Evolutionary conservation across 2,113 vertebrate genomes (phyloP).

Genomic region (Poeciliopsis retropinna): DNA sequence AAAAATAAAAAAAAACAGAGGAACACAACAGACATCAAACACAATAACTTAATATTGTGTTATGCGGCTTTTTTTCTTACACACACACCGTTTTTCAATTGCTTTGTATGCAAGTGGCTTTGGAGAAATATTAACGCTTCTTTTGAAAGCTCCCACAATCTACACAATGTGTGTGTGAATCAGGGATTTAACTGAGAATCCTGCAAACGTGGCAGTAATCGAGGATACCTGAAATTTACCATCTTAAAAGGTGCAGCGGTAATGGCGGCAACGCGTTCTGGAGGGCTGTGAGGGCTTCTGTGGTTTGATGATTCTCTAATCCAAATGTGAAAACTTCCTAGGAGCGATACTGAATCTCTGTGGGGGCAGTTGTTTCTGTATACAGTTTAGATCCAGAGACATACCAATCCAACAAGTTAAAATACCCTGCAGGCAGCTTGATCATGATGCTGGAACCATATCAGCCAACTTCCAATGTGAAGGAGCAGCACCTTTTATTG

Average conservation of each 20-base stretch:
- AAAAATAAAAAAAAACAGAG: no score
- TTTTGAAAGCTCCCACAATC: neutral
- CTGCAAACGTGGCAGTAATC: slow-evolving; percentile 12
- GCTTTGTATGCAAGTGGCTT: neutral
- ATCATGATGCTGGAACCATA: neutral
- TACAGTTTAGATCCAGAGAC: no score
- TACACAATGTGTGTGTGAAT: neutral
- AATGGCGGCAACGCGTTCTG: neutral
- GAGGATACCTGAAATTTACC: slow-evolving; percentile 34
- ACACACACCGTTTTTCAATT: neutral
- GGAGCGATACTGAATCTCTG: no score
- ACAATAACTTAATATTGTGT: neutral
- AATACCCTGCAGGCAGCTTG: no score
- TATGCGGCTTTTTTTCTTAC: neutral
- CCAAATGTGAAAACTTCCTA: no score
- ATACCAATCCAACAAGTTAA: no score
- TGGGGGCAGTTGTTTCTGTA: no score
- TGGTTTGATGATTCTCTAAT: neutral
- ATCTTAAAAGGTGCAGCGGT: slow-evolving; percentile 4
- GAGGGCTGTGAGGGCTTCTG: neutral
- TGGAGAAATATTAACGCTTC: neutral
- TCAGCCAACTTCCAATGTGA: neutral
- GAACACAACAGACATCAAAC: neutral
- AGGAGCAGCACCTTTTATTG: neutral
- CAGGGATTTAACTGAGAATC: neutral